Percentiles rank a stretch among this genome's conserved stretches.
phyloP scores from a whole-genome alignment of 2,888 invertebrate species.

The Creontiades dilutus region DNA sequence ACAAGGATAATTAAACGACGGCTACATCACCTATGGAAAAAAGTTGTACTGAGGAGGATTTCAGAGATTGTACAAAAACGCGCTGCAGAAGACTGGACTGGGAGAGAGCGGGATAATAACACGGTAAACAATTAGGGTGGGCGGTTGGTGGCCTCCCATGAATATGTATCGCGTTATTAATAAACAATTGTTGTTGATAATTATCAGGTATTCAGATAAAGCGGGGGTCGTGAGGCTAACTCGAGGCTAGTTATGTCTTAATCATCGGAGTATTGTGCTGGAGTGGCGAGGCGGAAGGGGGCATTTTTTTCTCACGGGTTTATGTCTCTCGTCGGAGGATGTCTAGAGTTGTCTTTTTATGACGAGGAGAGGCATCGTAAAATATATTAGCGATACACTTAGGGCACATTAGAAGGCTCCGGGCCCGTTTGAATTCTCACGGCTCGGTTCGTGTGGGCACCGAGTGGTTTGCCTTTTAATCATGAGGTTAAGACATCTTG shows the following conservation, averaged over 20 bases:
- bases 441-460: too few relatives aligned
- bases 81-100: conserved; percentile 15
- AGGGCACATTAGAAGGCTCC: neutral
- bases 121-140: conserved; percentile 67
- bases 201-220: conserved; percentile 26
- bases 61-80: neutral
- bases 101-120: conserved; percentile 49
- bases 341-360: neutral
- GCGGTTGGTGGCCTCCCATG: conserved; percentile 65
- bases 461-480: too few relatives aligned
- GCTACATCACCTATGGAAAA: neutral
- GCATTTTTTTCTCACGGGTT: conserved; percentile 43
- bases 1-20: conserved; percentile 14
- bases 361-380: neutral
- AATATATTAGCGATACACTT: conserved; percentile 8
- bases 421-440: neutral
- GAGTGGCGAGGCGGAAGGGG: neutral
- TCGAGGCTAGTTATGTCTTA: conserved; percentile 63
- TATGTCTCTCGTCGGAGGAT: neutral
- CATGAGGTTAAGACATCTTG: too few relatives aligned
- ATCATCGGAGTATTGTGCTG: conserved; percentile 48
- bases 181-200: conserved; percentile 68
- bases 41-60: neutral
- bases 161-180: conserved; percentile 65
- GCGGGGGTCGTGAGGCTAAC: neutral